Conservation (phyloP, 2,888 invertebrate genomes). For the Gymnoscelis rufifasciata region DNA sequence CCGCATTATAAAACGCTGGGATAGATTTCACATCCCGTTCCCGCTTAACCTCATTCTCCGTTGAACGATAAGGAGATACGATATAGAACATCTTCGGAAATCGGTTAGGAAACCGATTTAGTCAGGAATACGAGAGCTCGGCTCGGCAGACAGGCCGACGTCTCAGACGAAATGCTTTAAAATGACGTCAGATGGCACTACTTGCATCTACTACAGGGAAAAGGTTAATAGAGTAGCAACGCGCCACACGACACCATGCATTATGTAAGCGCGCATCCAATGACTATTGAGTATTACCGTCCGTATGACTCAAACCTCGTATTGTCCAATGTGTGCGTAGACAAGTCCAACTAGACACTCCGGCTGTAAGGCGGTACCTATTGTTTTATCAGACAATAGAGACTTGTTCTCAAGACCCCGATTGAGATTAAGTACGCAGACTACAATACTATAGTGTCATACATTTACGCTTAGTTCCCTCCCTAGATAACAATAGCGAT, state of each 20-base stretch:
- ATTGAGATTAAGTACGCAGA: slow-evolving; percentile 28
- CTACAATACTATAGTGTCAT: slow-evolving; percentile 23
- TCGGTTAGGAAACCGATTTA: slow-evolving; percentile 24
- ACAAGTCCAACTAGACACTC: slow-evolving; percentile 18
- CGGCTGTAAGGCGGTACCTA: slow-evolving; percentile 12
- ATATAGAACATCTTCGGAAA: slow-evolving; percentile 18
- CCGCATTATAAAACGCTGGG: slow-evolving; percentile 10
- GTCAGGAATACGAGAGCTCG: slow-evolving; percentile 21
- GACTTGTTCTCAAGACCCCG: slow-evolving; percentile 25
- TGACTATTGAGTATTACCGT: slow-evolving; percentile 35
- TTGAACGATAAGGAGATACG: slow-evolving; percentile 16
- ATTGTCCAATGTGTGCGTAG: slow-evolving; percentile 26
- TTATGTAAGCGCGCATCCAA: slow-evolving; percentile 50
- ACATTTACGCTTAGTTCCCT: slow-evolving; percentile 14
- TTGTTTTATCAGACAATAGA: slow-evolving; percentile 31
- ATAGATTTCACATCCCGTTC: slow-evolving; percentile 19
- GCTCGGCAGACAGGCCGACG: slow-evolving; percentile 60
- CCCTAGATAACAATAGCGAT: slow-evolving; percentile 26
- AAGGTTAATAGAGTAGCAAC: slow-evolving; percentile 38
- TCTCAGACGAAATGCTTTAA: slow-evolving; percentile 57
- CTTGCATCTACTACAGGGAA: slow-evolving; percentile 50
- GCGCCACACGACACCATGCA: slow-evolving; percentile 29
- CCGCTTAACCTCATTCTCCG: not conserved
- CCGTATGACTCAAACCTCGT: slow-evolving; percentile 34
- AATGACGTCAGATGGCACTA: slow-evolving; percentile 60